Base-by-base conservation (phyloP, 2,888 invertebrate species). In the Pandemis corylana region DNA sequence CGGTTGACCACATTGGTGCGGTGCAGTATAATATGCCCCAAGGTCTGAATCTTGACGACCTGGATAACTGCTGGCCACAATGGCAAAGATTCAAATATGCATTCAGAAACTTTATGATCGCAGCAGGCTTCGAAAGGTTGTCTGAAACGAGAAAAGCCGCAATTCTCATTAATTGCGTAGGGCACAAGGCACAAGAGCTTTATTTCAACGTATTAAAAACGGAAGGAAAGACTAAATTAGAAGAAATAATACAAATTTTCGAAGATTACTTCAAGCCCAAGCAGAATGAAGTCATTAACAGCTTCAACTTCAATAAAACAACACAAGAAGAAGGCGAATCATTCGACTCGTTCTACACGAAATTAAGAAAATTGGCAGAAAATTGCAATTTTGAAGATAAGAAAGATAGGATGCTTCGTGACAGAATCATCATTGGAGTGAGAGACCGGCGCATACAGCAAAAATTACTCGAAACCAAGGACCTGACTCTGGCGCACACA, bases 361-460 rank as follows among this genome's bases (percentile, higher is more conserved):
- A 10, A 13, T 15, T 71, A 6, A 44, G 49, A n/a, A 75, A 71
- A 46, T 20, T 72, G 28, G 72, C 49, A 62, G 49, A 66, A 9
- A 69, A 66, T 12, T 74, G 69, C 20, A 65, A 76, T 28, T 76
- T 51, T 20, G 12, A 41, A 20, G 63, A 72, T 0, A 59, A 68
- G 12, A 64, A 75, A 28, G 51, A 72, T 49, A 68, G 72, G 12
- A 76, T 76, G 72, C 36, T 76, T 0, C 13, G 76, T 7, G 72
- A 69, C 56, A 42, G 66, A 36, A 76, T 76, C 10, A 61, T 76
- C 9, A 66, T 76, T 2, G 71, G 72, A 13, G 36, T 72, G 0
- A 28, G 42, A 12, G 63, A 63, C 12, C 70, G 51, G 15, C 49
- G 63, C 1, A 42, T 66, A 2, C 71, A 71, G 28, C 56, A 66